A percentile compares a stretch with the other conserved stretches of the same genome.
Evolutionary conservation across 2,113 vertebrate genomes (phyloP).

Genomic region (Colinus virginianus): DNA sequence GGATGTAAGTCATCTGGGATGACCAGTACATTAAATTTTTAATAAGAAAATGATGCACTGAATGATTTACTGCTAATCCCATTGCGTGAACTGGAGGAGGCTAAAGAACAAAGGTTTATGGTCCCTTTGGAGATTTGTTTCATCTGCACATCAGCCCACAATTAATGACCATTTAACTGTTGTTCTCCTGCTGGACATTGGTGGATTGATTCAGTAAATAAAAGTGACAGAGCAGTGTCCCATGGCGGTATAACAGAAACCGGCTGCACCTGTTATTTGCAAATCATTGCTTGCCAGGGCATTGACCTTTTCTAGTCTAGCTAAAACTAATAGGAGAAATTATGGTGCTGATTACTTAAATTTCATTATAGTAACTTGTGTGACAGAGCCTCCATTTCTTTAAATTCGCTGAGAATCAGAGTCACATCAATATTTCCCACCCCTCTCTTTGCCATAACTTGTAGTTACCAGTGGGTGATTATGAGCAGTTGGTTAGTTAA

Average conservation of each 20-base stretch:
- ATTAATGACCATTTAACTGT: constrained; percentile 88
- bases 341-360: constrained; percentile 72
- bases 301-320: constrained; percentile 79
- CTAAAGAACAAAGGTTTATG: constrained; percentile 84
- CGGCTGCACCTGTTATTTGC: constrained; percentile 85
- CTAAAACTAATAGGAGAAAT: constrained; percentile 80
- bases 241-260: constrained; percentile 74
- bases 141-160: constrained; percentile 85
- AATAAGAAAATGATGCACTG: constrained; percentile 75
- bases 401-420: neutral
- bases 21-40: constrained; percentile 74
- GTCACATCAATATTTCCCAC: neutral
- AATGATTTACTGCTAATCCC: constrained; percentile 80
- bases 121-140: constrained; percentile 83
- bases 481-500: constrained; percentile 1
- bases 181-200: constrained; percentile 84
- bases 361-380: constrained; percentile 40
- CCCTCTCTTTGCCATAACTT: neutral
- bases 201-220: constrained; percentile 89
- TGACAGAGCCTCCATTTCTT: constrained; percentile 34
- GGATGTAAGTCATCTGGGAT: constrained; percentile 56
- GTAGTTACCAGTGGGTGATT: neutral
- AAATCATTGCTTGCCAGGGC: constrained; percentile 80
- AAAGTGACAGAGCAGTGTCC: constrained; percentile 84
- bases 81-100: constrained; percentile 68